A percentile compares a stretch with the other conserved stretches of the same genome.
Conservation (phyloP, 2,797 vertebrate species). For the Harpagifer antarcticus region DNA sequence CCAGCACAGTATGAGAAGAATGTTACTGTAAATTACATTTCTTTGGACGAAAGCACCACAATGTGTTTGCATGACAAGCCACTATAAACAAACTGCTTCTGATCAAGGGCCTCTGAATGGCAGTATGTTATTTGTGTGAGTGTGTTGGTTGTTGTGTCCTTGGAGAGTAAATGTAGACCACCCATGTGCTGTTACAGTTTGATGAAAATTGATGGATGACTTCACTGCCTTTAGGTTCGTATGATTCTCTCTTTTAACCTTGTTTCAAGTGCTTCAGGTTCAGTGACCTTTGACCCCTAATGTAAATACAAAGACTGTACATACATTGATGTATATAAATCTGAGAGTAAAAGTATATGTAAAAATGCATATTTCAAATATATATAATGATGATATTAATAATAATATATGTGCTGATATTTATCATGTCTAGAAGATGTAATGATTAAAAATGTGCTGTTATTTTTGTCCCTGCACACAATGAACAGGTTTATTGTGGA, state of each 20-base stretch:
- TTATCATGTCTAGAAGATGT: conserved; percentile 85
- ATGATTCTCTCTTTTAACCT: conserved; percentile 71
- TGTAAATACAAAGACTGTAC: conserved; percentile 87
- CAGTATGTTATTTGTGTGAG: conserved; percentile 62
- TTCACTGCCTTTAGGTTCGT: conserved; percentile 79
- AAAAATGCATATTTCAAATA: conserved; percentile 84
- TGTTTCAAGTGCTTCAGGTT: conserved; percentile 84
- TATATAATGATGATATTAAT: conserved; percentile 71
- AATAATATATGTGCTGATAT: conserved; percentile 87
- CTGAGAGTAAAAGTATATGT: conserved; percentile 82
- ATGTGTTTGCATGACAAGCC: conserved; percentile 72
- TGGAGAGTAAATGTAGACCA: conserved; percentile 39
- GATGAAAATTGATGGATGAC: conserved; percentile 66
- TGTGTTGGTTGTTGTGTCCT: conserved; percentile 43
- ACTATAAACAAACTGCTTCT: conserved; percentile 49
- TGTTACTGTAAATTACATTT: conserved; percentile 70
- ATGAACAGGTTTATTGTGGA: conserved; percentile 77
- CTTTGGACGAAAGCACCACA: conserved; percentile 55
- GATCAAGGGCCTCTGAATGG: conserved; percentile 59
- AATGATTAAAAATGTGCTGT: conserved; percentile 78
- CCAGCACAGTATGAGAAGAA: conserved; percentile 83
- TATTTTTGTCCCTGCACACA: conserved; percentile 85
- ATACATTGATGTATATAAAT: conserved; percentile 86
- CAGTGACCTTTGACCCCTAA: conserved; percentile 77
- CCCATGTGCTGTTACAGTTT: conserved; percentile 51